phyloP scores from a whole-genome alignment of 2,888 invertebrate species.

The Desoria tigrina region DNA sequence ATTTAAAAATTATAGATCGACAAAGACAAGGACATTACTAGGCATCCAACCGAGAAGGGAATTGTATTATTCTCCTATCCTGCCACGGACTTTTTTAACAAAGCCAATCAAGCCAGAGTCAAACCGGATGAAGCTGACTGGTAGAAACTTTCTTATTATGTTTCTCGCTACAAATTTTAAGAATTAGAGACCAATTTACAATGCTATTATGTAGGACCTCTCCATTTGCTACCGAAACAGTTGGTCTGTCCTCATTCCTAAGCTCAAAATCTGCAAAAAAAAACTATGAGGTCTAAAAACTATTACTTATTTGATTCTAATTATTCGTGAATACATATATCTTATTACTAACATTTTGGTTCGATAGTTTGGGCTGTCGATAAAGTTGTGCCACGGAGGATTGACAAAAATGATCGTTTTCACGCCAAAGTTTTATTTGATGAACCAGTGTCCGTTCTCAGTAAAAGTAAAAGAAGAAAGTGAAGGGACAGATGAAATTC shows the following conservation, averaged over 20 bases:
- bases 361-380: constrained; percentile 85
- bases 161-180: no score
- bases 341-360: constrained; percentile 19
- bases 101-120: constrained; percentile 83
- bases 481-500: constrained; percentile 70
- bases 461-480: constrained; percentile 78
- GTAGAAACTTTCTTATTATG: no score
- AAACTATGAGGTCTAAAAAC: constrained; percentile 70
- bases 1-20: constrained; percentile 66
- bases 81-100: constrained; percentile 86
- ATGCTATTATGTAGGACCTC: constrained; percentile 70
- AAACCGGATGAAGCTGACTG: constrained; percentile 86
- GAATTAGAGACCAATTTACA: no score
- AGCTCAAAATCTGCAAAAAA: constrained; percentile 67
- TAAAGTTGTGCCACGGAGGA: constrained; percentile 84
- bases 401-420: constrained; percentile 95
- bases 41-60: constrained; percentile 79
- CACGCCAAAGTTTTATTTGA: constrained; percentile 87
- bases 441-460: constrained; percentile 77
- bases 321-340: neutral
- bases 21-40: constrained; percentile 70
- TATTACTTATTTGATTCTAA: constrained; percentile 25
- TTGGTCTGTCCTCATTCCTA: constrained; percentile 90
- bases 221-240: constrained; percentile 94
- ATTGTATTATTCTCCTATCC: constrained; percentile 91